Conservation (phyloP, 2,797 vertebrate genomes). For the Staurois parvus region DNA sequence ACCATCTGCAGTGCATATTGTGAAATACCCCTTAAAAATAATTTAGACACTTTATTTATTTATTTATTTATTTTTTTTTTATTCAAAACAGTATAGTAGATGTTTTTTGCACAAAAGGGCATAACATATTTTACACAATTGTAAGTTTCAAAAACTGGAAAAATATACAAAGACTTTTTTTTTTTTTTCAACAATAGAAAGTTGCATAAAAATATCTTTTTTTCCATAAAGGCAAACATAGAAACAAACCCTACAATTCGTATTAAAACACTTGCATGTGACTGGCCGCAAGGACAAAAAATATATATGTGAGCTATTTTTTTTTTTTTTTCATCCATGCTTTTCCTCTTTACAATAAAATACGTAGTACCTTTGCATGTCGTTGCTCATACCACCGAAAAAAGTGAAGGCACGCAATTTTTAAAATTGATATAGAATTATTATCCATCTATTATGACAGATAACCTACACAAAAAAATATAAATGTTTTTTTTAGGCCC, state of each 20-base stretch:
- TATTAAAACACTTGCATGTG: neutral
- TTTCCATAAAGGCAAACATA: slow-evolving; percentile 1
- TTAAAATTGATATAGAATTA: too few relatives aligned
- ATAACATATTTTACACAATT: slow-evolving; percentile 47
- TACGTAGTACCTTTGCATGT: too few relatives aligned
- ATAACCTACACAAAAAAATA: too few relatives aligned
- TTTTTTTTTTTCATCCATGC: too few relatives aligned
- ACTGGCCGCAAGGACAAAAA: neutral
- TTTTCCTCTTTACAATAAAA: too few relatives aligned
- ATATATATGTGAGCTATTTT: too few relatives aligned
- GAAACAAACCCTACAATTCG: neutral
- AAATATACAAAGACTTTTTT: slow-evolving; percentile 39
- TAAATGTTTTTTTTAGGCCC: too few relatives aligned
- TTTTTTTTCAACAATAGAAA: slow-evolving; percentile 26
- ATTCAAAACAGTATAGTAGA: slow-evolving; percentile 42
- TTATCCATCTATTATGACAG: too few relatives aligned
- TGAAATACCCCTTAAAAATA: neutral
- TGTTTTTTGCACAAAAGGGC: slow-evolving; percentile 52
- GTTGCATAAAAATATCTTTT: slow-evolving; percentile 34
- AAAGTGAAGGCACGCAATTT: too few relatives aligned
- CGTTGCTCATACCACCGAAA: too few relatives aligned
- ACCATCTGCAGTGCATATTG: too few relatives aligned
- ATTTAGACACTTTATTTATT: neutral
- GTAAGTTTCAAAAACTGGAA: slow-evolving; percentile 18
- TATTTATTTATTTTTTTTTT: slow-evolving; percentile 17